Evolutionary conservation across 2,797 vertebrate species (phyloP), one percentile per base, ranked within the genome.

Genomic region (Molossus alvarezi): DNA sequence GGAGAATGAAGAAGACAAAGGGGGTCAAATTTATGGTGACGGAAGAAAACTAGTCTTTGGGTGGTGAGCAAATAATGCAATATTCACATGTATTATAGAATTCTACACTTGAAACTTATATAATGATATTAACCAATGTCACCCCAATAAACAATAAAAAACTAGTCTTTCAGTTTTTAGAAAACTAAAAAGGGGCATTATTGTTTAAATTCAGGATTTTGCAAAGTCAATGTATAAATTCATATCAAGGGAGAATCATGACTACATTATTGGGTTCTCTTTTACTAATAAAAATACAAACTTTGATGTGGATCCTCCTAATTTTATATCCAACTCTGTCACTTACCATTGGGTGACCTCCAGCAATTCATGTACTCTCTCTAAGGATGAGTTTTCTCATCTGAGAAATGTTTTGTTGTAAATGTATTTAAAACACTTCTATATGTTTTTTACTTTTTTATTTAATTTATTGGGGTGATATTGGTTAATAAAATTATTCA

Each of bases 161-260:
- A 67, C 27, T 69, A 71, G 1, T 41, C 17, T 87, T 88, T 88
- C 6, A 72, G 18, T 67, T 33, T 92, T 92, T 90, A 82, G 33
- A 71, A 96, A 64, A 81, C 0, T 1, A 57, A 65, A 67, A 82
- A 45, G 55, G 6, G 3, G 45, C 13, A 48, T 64, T 67, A 58
- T n/a, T 94, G 3, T 82, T 93, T 67, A 79, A 91, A 23, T 87
- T 53, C 2, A 58, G 8, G 14, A 8, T 55, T 76, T 88, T 88
- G n/a, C 29, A 81, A 94, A 33, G 29, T 76, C 53, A 76, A 64
- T 69, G 21, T 64, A 73, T 41, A 71, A 27, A 77, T 58, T 95
- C 37, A 41, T 65, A 9, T 85, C 12, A 69, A 82, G 69, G 51
- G 23, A 33, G 64, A 91, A 64, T 73, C 45, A 82, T 71, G 27